These are phyloP conservation scores for Oncorhynchus kisutch DNA, from an alignment of 2,113 vertebrate species.

Conservation along the genomic window DNA sequence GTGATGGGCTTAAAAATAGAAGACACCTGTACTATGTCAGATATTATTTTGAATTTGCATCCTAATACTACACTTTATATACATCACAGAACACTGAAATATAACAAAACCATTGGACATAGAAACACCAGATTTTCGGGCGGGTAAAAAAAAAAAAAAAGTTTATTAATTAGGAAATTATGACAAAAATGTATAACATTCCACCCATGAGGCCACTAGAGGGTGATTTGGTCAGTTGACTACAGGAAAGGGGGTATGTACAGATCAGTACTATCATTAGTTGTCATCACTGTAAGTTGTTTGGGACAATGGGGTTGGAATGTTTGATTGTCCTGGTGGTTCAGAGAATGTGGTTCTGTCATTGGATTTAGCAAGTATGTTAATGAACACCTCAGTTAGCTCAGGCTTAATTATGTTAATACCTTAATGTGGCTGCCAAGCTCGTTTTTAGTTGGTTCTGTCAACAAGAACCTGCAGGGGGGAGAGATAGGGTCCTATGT, in stretches of 20 bases:
- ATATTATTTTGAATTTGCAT: too few relatives aligned
- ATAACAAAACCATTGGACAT: too few relatives aligned
- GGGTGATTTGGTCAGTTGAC: too few relatives aligned
- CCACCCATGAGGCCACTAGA: too few relatives aligned
- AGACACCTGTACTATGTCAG: too few relatives aligned
- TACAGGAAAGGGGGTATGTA: background rate
- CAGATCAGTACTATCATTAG: background rate
- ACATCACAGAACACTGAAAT: too few relatives aligned
- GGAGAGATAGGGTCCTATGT: constrained; percentile 10
- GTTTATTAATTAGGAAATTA: too few relatives aligned
- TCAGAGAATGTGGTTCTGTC: constrained; percentile 7
- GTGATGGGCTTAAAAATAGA: too few relatives aligned
- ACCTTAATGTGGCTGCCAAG: constrained; percentile 21
- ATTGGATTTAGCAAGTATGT: constrained; percentile 9
- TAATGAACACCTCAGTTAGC: constrained; percentile 23
- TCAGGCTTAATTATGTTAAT: constrained; percentile 42
- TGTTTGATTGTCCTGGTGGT: constrained; percentile 7
- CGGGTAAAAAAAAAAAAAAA: too few relatives aligned
- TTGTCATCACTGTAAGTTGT: background rate
- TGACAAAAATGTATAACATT: too few relatives aligned
- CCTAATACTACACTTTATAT: too few relatives aligned
- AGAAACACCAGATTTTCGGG: too few relatives aligned
- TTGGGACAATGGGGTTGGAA: background rate
- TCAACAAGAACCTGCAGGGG: constrained; percentile 40
- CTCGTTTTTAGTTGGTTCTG: constrained; percentile 50